Conservation (phyloP, 2,888 invertebrate species). For the Merodon equestris region DNA sequence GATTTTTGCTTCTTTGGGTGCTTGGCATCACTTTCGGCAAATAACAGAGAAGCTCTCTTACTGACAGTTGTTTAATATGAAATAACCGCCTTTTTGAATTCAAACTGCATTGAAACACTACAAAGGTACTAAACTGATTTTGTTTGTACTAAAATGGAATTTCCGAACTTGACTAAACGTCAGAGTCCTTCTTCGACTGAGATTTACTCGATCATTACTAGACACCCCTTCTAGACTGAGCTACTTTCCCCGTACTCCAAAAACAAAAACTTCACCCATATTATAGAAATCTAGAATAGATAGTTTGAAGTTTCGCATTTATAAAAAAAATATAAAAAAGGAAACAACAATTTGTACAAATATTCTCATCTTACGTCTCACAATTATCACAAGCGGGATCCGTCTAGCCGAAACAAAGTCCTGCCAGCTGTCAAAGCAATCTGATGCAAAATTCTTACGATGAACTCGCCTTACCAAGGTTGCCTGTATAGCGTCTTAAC, state of each 20-base stretch:
- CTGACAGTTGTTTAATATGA: too few species aligned
- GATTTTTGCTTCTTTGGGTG: too few species aligned
- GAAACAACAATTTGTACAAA: too few species aligned
- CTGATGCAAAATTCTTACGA: slow-evolving; percentile 49
- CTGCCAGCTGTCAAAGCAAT: slow-evolving; percentile 18
- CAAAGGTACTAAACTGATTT: too few species aligned
- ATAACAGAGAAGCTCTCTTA: too few species aligned
- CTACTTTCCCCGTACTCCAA: slow-evolving; percentile 37
- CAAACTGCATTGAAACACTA: too few species aligned
- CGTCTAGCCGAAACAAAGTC: background rate
- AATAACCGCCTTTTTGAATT: too few species aligned
- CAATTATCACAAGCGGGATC: slow-evolving; percentile 1
- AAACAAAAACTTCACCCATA: slow-evolving; percentile 24
- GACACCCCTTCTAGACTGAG: background rate
- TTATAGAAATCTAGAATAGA: slow-evolving; percentile 22
- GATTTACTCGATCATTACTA: too few species aligned
- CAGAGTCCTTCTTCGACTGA: too few species aligned
- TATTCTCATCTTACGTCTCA: background rate
- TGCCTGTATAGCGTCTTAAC: slow-evolving; percentile 39
- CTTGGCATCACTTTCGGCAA: too few species aligned
- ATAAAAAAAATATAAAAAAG: slow-evolving; percentile 11
- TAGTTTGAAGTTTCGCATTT: slow-evolving; percentile 44
- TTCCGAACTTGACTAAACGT: too few species aligned
- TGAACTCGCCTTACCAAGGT: slow-evolving; percentile 45
- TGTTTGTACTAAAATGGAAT: too few species aligned